A percentile compares a stretch with the other conserved stretches of the same genome.
These are phyloP conservation scores for Athetis lepigone DNA, from an alignment of 2,888 invertebrate species.

Conservation along the genomic window DNA sequence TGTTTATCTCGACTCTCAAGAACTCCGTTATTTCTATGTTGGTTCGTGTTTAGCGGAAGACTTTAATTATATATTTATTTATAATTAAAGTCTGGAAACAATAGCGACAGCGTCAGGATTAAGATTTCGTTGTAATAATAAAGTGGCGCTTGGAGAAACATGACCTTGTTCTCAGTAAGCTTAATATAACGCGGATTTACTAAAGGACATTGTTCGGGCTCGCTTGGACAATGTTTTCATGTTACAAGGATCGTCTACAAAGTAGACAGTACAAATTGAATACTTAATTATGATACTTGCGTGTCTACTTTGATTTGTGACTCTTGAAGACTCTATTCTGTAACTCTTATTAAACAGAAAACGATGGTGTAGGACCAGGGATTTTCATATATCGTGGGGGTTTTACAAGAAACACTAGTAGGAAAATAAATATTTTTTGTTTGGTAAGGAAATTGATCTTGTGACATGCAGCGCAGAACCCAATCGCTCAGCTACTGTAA, in stretches of 20 bases:
- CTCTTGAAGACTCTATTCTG: too few relatives aligned
- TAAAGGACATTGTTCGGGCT: conserved; percentile 6
- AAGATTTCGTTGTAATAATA: conserved; percentile 56
- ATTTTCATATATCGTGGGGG: too few relatives aligned
- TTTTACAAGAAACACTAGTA: too few relatives aligned
- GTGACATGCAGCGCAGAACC: too few relatives aligned
- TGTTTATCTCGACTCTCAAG: neutral
- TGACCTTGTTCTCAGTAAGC: conserved; percentile 48
- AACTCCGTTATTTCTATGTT: conserved; percentile 23
- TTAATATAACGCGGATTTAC: conserved; percentile 30
- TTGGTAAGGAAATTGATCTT: too few relatives aligned
- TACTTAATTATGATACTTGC: neutral
- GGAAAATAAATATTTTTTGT: too few relatives aligned
- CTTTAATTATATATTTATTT: conserved; percentile 39
- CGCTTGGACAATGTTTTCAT: neutral
- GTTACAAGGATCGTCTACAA: neutral
- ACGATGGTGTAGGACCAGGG: too few relatives aligned
- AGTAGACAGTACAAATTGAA: neutral
- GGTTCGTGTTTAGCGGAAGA: conserved; percentile 44
- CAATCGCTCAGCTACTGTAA: too few relatives aligned
- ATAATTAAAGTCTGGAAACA: conserved; percentile 53
- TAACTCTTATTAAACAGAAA: too few relatives aligned
- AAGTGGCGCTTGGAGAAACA: conserved; percentile 45
- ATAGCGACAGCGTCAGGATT: conserved; percentile 44
- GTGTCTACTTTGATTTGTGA: neutral